Evolutionary conservation across 2,888 invertebrate species (phyloP).

Genomic region (Eueremaeus valkanovi): DNA sequence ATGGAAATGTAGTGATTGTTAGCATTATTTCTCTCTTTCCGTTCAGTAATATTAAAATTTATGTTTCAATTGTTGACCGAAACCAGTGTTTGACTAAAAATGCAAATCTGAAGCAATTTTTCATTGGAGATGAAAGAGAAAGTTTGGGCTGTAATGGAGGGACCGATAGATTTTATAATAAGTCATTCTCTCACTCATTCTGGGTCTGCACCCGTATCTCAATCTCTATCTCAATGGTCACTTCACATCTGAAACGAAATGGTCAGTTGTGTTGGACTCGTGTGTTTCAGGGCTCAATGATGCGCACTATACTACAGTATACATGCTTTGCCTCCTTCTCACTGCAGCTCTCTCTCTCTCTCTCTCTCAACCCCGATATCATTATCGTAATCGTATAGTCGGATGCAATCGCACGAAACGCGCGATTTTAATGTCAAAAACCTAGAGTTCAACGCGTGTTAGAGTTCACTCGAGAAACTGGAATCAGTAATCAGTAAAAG

Average conservation of each 20-base stretch:
- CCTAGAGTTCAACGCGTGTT: neutral
- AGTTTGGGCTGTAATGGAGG: neutral
- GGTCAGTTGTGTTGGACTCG: constrained; percentile 20
- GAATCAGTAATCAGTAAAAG: neutral
- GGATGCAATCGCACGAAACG: constrained; percentile 14
- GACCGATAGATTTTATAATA: neutral
- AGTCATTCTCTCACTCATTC: neutral
- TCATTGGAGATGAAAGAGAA: constrained; percentile 9
- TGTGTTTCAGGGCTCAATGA: constrained; percentile 1
- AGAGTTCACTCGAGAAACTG: constrained; percentile 1
- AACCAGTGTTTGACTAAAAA: neutral
- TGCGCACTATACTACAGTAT: neutral
- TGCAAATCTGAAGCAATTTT: constrained; percentile 29
- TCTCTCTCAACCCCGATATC: neutral
- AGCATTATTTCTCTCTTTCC: too few relatives aligned
- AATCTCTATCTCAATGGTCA: constrained; percentile 2
- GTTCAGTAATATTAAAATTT: neutral
- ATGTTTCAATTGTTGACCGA: neutral
- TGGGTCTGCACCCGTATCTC: neutral
- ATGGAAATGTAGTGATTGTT: too few relatives aligned
- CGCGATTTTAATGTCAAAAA: constrained; percentile 2
- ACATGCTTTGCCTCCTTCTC: neutral
- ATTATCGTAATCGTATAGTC: constrained; percentile 5
- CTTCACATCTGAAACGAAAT: neutral
- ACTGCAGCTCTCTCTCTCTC: neutral